phyloP scores from a whole-genome alignment of 2,113 vertebrate genomes.

The Pangasianodon hypophthalmus region DNA sequence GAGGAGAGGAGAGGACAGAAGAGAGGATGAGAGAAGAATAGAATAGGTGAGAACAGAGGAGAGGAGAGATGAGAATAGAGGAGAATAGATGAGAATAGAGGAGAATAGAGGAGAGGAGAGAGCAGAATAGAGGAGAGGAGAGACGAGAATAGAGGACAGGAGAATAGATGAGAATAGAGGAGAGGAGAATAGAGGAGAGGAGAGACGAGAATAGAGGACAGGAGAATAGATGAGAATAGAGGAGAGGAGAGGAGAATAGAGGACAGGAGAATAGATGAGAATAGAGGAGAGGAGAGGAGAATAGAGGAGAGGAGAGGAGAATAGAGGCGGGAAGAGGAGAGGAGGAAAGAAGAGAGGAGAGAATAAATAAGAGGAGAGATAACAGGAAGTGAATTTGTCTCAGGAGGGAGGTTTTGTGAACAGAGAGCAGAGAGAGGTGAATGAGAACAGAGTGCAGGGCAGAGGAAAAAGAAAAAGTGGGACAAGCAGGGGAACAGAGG shows the following conservation, averaged over 20 bases:
- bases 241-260: constrained; percentile 47
- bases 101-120: background rate
- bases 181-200: background rate
- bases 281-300: background rate
- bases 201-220: background rate
- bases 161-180: background rate
- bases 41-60: background rate
- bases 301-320: background rate
- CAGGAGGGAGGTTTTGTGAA: background rate
- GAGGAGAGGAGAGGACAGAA: constrained; percentile 26
- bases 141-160: constrained; percentile 40
- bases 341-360: background rate
- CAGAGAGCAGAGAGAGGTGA: background rate
- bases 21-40: background rate
- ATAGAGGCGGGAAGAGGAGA: too few relatives aligned
- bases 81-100: background rate
- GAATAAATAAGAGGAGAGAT: background rate
- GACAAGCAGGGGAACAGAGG: background rate
- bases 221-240: constrained; percentile 40
- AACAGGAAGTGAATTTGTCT: background rate
- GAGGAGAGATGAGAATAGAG: background rate
- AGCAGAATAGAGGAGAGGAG: background rate
- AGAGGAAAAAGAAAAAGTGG: background rate
- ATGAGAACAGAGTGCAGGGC: constrained; percentile 21
- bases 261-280: background rate